phyloP scores from a whole-genome alignment of 1,140 invertebrate genomes.

The Drosophila sp. region DNA sequence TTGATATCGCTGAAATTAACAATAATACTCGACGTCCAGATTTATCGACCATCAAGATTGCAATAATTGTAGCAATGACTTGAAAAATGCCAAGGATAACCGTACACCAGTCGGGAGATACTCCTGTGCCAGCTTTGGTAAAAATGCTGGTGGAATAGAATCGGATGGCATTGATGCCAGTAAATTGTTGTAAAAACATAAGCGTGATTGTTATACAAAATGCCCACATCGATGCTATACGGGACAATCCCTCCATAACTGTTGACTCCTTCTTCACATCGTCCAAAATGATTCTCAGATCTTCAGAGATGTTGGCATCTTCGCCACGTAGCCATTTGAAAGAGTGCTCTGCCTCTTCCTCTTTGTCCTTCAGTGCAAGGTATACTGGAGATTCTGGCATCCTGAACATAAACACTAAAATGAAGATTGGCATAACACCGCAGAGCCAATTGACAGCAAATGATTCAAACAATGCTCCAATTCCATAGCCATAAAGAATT shows the following conservation, averaged over 20 bases:
- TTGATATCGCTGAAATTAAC: constrained; percentile 87
- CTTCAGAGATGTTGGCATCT: constrained; percentile 85
- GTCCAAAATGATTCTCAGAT: constrained; percentile 31
- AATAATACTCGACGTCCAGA: constrained; percentile 89
- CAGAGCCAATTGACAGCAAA: constrained; percentile 86
- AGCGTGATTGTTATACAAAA: constrained; percentile 53
- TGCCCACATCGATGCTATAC: constrained; percentile 21
- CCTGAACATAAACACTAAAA: constrained; percentile 86
- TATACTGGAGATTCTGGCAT: constrained; percentile 89
- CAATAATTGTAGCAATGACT: constrained; percentile 88
- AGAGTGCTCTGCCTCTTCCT: constrained; percentile 87
- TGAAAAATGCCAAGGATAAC: constrained; percentile 91
- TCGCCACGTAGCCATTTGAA: constrained; percentile 89
- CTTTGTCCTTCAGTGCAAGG: constrained; percentile 85
- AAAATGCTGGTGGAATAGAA: constrained; percentile 71
- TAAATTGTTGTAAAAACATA: constrained; percentile 69
- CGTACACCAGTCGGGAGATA: constrained; percentile 85
- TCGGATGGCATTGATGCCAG: constrained; percentile 70
- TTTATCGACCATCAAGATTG: constrained; percentile 88
- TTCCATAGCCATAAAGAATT: constrained; percentile 87
- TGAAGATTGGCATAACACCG: constrained; percentile 86
- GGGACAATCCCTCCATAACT: background rate
- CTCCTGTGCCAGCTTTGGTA: constrained; percentile 5
- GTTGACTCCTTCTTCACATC: constrained; percentile 8
- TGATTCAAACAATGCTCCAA: constrained; percentile 84